Evolutionary conservation across 2,888 invertebrate genomes (phyloP), one percentile per base, ranked within the genome.

Genomic region (Rapana venosa): DNA sequence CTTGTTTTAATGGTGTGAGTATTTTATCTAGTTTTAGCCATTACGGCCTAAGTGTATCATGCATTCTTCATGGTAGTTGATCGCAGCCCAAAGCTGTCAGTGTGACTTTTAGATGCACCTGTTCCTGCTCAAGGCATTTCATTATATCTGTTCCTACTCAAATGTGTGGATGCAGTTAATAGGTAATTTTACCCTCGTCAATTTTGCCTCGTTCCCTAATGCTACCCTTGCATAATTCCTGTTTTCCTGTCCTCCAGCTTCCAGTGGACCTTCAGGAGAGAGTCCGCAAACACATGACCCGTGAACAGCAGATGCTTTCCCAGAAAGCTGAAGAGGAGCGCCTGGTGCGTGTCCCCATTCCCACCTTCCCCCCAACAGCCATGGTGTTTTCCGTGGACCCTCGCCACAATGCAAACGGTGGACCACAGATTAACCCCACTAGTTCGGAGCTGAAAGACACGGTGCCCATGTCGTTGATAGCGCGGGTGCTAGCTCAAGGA

Each of bases 231-330:
- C 2, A 79, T 79, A 30, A 79, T 79, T 8, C 13, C 15, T 30
- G 22, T 79, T 1, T 66, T 13, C 26, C 13, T 66, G 2, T n/a
- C 32, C 13, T n/a, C 94, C 97, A 99, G 98, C 97, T 99, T 95
- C 98, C 99, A 89, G 97, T 97, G 77, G 99, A 99, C 96, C 97
- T 98, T 70, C 99, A 99, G 97, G 97, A 98, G 85, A 98, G 98
- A 96, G 98, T 99, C 2, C 96, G 96, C 92, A 94, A 94, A 87
- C 96, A 96, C 91, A 94, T 96, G 93, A 95, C 95, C 13, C 93
- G 93, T 74, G 95, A 96, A 89, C 93, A 95, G 92, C 92, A 95
- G 47, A 92, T 94, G 8, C 93, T 94, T 79, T 92, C 94, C 90
- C 87, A 89, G 81, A 87, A 89, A 13, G 92, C 92, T 47, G 92